phyloP scores from a whole-genome alignment of 2,888 invertebrate species.

The Hydroisotoma schaefferi region DNA sequence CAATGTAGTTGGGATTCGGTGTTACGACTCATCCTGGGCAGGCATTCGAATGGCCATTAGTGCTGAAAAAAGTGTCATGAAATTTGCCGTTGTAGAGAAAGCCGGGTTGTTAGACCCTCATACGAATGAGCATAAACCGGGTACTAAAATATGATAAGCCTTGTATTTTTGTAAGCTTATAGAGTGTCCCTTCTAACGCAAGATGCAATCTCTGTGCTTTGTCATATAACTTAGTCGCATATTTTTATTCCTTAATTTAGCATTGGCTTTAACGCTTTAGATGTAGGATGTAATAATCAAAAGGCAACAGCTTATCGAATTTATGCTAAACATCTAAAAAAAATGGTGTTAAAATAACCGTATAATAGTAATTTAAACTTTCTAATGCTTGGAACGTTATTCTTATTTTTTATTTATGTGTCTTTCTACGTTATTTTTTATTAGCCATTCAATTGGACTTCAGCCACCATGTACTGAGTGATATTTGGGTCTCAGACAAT shows the following conservation, averaged over 20 bases:
- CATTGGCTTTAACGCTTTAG: background rate
- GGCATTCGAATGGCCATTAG: slow-evolving; percentile 85
- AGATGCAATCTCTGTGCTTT: background rate
- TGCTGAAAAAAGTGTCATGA: slow-evolving; percentile 79
- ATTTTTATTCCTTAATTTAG: background rate
- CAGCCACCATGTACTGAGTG: slow-evolving; percentile 56
- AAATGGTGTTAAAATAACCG: background rate
- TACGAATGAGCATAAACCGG: slow-evolving; percentile 77
- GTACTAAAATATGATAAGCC: slow-evolving; percentile 51
- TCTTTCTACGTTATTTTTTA: no score
- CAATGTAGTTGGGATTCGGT: slow-evolving; percentile 79
- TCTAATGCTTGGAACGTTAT: background rate
- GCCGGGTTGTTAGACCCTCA: slow-evolving; percentile 70
- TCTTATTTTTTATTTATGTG: background rate
- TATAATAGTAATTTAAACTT: background rate
- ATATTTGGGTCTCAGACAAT: slow-evolving; percentile 70
- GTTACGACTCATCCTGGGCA: slow-evolving; percentile 90
- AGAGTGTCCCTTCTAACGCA: background rate
- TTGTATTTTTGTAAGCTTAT: background rate
- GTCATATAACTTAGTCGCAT: background rate
- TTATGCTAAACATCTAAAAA: no score
- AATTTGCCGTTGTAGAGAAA: slow-evolving; percentile 81
- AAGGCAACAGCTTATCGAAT: no score
- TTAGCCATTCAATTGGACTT: slow-evolving; percentile 74
- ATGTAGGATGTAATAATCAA: no score